A percentile compares a stretch with the other conserved stretches of the same genome.
Conservation (phyloP, 2,113 vertebrate species). For the Heterochromis multidens region DNA sequence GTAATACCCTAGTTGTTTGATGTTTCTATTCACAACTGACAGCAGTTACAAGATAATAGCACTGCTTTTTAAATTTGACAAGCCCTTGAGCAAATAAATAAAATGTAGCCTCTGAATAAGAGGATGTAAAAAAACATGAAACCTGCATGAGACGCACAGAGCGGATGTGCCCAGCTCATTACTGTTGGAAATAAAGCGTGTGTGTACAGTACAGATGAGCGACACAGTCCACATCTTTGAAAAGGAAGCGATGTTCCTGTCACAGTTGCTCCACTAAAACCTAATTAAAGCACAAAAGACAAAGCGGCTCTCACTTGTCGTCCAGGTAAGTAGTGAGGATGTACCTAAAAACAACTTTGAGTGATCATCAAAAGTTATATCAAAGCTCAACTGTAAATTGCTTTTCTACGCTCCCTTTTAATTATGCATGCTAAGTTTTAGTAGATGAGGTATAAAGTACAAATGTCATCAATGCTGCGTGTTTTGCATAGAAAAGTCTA, state of each 20-base stretch:
- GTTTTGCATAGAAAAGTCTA: not conserved
- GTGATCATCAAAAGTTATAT: constrained; percentile 43
- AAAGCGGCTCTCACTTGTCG: constrained; percentile 13
- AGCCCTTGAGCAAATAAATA: constrained; percentile 41
- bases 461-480: not conserved
- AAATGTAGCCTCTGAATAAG: constrained; percentile 2
- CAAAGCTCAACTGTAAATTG: constrained; percentile 30
- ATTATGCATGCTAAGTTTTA: constrained; percentile 5
- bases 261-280: constrained; percentile 30
- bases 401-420: constrained; percentile 6
- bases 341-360: constrained; percentile 31
- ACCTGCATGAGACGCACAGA: not conserved
- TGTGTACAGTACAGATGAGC: constrained; percentile 17
- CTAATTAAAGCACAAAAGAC: constrained; percentile 65
- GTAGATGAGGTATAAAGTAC: not conserved
- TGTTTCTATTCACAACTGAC: constrained; percentile 43
- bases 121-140: not conserved
- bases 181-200: not conserved
- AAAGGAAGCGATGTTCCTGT: constrained; percentile 50
- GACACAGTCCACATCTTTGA: constrained; percentile 39
- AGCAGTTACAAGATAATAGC: constrained; percentile 37
- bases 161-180: constrained; percentile 43
- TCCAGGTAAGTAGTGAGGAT: constrained; percentile 23
- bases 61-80: constrained; percentile 40
- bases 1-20: constrained; percentile 18